phyloP scores from a whole-genome alignment of 2,113 vertebrate species.

The Marcusenius ussheri region DNA sequence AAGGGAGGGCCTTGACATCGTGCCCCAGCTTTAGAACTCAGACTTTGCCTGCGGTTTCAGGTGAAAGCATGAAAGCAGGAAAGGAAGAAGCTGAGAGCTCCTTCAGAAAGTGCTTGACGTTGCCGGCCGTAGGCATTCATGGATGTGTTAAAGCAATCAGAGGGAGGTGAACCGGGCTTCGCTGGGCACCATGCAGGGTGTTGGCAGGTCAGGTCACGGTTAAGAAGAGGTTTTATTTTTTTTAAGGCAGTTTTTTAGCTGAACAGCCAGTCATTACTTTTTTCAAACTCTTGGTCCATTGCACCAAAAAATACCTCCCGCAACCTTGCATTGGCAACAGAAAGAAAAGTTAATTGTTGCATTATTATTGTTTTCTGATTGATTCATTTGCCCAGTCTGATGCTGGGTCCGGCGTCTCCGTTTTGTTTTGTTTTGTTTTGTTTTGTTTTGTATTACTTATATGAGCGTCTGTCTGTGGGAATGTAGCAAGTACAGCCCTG shows the following conservation, averaged over 20 bases:
- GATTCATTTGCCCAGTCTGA: background rate
- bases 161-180: background rate
- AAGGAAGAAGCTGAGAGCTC: background rate
- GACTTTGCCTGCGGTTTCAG: background rate
- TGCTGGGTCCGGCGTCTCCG: background rate
- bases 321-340: background rate
- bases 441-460: background rate
- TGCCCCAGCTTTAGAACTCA: background rate
- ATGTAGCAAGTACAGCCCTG: background rate
- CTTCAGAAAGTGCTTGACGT: background rate
- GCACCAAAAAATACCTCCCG: background rate
- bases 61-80: background rate
- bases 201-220: background rate
- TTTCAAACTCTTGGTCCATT: background rate
- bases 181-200: background rate
- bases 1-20: background rate
- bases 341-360: background rate
- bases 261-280: background rate
- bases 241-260: background rate
- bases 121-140: no score
- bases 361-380: background rate
- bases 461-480: slow-evolving; percentile 28
- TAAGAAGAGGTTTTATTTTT: background rate
- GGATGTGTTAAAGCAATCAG: background rate
- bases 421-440: background rate